Conservation (phyloP, 2,888 invertebrate species). For the Dastarcus helophoroides region DNA sequence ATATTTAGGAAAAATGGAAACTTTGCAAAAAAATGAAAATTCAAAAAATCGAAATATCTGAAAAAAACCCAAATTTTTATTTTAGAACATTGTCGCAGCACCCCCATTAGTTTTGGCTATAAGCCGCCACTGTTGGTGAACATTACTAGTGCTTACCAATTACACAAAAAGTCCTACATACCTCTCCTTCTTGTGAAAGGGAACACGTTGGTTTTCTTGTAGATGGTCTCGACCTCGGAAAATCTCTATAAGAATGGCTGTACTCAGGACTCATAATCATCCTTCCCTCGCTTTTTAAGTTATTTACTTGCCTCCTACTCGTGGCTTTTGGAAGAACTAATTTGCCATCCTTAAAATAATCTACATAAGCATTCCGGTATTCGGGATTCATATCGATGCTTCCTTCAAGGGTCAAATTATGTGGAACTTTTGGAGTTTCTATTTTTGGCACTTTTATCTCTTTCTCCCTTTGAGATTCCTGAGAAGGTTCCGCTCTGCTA, state of each 20-base stretch:
- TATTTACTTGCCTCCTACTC: conserved; percentile 15
- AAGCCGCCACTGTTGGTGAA: no score
- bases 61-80: no score
- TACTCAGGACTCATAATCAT: conserved; percentile 28
- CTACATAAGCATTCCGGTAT: conserved; percentile 33
- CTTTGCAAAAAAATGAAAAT: no score
- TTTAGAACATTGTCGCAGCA: no score
- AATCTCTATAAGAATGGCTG: conserved; percentile 34
- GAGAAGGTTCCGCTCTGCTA: not conserved
- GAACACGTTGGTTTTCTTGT: conserved; percentile 30
- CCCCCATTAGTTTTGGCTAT: no score
- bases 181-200: conserved; percentile 26
- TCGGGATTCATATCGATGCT: conserved; percentile 34
- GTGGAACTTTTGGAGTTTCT: conserved; percentile 27
- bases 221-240: conserved; percentile 38
- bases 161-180: no score
- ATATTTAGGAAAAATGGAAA: no score
- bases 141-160: no score
- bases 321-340: conserved; percentile 17
- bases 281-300: conserved; percentile 22
- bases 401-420: conserved; percentile 34
- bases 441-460: conserved; percentile 15
- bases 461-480: not conserved
- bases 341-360: conserved; percentile 19
- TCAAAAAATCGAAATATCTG: no score